Conservation (phyloP, 2,113 vertebrate species). For the Phaetusa simplex region DNA sequence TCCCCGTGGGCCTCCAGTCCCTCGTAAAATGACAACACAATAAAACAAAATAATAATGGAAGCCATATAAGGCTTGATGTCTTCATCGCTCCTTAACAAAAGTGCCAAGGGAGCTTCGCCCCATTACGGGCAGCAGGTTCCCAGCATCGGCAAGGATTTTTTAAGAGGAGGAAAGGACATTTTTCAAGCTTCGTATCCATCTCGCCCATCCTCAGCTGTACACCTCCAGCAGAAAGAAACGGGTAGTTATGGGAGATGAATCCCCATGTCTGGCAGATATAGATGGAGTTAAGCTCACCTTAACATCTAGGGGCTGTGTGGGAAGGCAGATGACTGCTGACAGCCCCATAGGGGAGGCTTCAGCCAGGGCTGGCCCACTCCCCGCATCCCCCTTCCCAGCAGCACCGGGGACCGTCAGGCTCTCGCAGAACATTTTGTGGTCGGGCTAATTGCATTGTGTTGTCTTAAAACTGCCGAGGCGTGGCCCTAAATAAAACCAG, state of each 20-base stretch:
- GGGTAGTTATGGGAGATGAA: neutral
- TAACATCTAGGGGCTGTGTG: neutral
- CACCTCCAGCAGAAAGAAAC: neutral
- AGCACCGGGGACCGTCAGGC: neutral
- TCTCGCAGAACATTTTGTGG: neutral
- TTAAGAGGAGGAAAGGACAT: neutral
- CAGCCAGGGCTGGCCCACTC: neutral
- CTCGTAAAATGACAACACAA: neutral
- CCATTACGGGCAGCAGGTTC: neutral
- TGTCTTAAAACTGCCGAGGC: neutral
- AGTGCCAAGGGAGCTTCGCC: neutral
- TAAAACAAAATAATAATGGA: constrained; percentile 37
- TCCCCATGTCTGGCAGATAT: neutral
- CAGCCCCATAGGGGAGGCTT: neutral
- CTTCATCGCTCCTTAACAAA: neutral
- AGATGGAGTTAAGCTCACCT: neutral
- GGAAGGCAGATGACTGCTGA: neutral
- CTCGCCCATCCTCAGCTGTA: neutral
- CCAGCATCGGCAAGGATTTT: neutral
- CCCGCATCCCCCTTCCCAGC: neutral
- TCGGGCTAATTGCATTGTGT: neutral
- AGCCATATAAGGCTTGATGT: constrained; percentile 12
- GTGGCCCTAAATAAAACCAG: constrained; percentile 17
- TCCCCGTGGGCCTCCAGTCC: neutral
- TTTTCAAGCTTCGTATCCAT: neutral